Evolutionary conservation across 1,140 invertebrate genomes (phyloP), one percentile per base, ranked within the genome.

Genomic region (Cardiocondyla obscurior): DNA sequence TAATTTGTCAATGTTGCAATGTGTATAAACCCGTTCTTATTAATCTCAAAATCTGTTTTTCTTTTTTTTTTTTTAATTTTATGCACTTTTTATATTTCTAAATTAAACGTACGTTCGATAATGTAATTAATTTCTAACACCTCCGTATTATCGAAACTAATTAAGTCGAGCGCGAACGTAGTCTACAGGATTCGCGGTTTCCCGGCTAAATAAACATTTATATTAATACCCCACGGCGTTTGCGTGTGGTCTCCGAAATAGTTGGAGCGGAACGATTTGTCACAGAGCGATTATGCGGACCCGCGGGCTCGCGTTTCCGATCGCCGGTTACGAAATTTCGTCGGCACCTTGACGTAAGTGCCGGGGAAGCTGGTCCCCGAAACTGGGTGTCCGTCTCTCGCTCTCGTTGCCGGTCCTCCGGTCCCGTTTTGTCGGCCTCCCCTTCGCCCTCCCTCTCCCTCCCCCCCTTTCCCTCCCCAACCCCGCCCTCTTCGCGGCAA

Each of bases 271-370:
- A 77, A 77, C 44, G 30, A 49, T 51, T 42, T 42, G 46, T 69
- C 46, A 16, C 36, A 5, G 33, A 16, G 2, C 19, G 42, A 33
- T 25, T 28, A 22, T 46, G 69, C 42, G 19, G 53, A 72, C 39
- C n/a, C n/a, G n/a, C n/a, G 44, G 22, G 28, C 22, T 44, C 64
- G 64, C 39, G 6, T 79, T 77, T 25, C 33, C 12, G 62, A 79
- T 64, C 69, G 39, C 39, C n/a, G 4, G 8, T 82, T 76, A 55
- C 72, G 57, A 83, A 77, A 83, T 46, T 77, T 77, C 49, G n/a
- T 42, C 19, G 12, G 30, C 69, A 19, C 6, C 81, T 85, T 55
- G 69, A 76, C 51, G 36, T 76, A 70, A 72, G 39, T 44, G 12
- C 8, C 36, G 33, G 25, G n/a, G n/a, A n/a, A 22, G 30, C 76